A percentile compares a stretch with the other conserved stretches of the same genome.
These are phyloP conservation scores for Chirona hameri DNA, from an alignment of 2,888 invertebrate species.

Conservation along the genomic window DNA sequence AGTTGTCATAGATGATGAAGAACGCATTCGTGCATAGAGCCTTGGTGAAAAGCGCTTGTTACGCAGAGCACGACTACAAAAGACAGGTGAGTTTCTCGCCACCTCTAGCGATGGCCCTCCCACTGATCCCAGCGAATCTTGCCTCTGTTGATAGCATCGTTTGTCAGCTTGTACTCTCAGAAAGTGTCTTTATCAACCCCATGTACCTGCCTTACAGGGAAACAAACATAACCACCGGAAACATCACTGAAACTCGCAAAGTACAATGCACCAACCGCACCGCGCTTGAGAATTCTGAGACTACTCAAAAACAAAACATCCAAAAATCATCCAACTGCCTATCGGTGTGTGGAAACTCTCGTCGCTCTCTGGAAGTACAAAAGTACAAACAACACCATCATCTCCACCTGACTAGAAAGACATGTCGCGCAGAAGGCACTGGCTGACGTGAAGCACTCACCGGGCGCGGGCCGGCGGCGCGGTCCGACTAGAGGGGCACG, in stretches of 20 bases:
- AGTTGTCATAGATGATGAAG: background rate
- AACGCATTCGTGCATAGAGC: background rate
- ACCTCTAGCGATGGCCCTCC: background rate
- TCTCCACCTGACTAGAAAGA: background rate
- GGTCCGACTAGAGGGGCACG: background rate
- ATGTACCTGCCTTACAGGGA: too few species aligned
- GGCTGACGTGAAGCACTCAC: background rate
- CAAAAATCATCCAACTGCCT: background rate
- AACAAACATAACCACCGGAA: background rate
- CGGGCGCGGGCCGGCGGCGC: background rate
- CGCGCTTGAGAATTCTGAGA: background rate
- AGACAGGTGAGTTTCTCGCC: too few species aligned
- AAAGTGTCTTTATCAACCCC: background rate
- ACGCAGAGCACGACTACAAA: too few species aligned
- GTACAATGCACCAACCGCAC: background rate
- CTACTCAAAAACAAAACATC: background rate
- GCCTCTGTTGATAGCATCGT: background rate
- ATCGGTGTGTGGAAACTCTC: background rate
- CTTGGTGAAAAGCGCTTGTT: too few species aligned
- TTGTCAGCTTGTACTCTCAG: conserved; percentile 1
- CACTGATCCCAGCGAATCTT: background rate
- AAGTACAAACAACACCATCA: conserved; percentile 5
- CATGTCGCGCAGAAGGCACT: background rate
- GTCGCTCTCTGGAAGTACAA: conserved; percentile 12
- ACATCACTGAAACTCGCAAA: background rate